Conservation (phyloP, 2,113 vertebrate species). For the Sylvietta virens region DNA sequence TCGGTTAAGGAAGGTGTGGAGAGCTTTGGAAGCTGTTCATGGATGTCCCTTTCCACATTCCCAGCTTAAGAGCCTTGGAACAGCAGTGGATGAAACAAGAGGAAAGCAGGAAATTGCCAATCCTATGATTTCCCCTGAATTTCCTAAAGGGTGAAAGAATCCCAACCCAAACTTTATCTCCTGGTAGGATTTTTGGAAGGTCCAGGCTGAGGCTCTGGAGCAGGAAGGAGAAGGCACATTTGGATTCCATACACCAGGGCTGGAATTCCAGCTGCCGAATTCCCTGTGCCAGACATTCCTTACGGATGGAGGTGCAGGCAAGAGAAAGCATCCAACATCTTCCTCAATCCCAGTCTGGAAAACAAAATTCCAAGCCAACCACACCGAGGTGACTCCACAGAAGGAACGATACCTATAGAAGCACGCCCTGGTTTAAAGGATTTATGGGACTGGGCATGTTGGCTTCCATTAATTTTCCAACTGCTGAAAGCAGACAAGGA, state of each 20-base stretch:
- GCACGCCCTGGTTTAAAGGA: neutral
- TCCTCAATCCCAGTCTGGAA: neutral
- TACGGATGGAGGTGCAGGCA: neutral
- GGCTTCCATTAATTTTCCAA: neutral
- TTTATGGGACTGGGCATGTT: neutral
- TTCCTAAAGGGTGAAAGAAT: neutral
- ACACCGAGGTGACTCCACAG: neutral
- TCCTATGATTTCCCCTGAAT: neutral
- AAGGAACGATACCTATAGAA: neutral
- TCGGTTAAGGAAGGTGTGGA: neutral
- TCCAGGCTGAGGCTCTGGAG: neutral
- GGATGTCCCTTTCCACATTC: neutral
- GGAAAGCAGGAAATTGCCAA: neutral
- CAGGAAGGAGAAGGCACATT: neutral
- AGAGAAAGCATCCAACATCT: neutral
- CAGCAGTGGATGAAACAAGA: neutral
- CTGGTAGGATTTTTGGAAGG: neutral
- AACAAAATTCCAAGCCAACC: neutral
- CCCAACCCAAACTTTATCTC: neutral
- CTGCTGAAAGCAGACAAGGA: slow-evolving; percentile 24
- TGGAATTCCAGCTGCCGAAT: neutral
- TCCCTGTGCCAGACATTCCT: neutral
- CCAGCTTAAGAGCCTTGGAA: neutral
- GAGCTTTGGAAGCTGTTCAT: neutral
- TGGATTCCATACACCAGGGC: neutral